Evolutionary conservation across 2,888 invertebrate genomes (phyloP).

Genomic region (Synergus itoensis): DNA sequence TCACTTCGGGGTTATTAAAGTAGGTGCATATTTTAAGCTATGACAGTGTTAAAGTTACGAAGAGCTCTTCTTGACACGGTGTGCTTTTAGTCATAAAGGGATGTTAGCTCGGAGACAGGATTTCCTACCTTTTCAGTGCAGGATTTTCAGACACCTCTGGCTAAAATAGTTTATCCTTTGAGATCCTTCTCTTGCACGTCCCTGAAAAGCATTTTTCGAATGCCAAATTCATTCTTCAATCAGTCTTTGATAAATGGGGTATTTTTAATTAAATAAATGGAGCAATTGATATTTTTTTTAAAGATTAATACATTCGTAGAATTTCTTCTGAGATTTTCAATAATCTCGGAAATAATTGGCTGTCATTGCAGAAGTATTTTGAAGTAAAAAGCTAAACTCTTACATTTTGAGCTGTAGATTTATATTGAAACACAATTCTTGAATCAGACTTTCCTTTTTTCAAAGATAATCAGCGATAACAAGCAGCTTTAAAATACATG

Average conservation of each 20-base stretch:
- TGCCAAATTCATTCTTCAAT: too few relatives aligned
- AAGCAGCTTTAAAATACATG: too few relatives aligned
- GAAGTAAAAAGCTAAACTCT: neutral
- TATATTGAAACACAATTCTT: neutral
- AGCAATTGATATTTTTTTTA: neutral
- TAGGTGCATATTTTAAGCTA: neutral
- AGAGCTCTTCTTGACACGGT: neutral
- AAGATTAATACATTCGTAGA: neutral
- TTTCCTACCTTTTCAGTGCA: slow-evolving; percentile 18
- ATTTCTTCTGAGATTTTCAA: neutral
- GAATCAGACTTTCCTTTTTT: neutral
- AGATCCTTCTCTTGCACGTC: neutral
- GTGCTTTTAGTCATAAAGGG: neutral
- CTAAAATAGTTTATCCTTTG: slow-evolving; percentile 11
- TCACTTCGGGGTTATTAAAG: too few relatives aligned
- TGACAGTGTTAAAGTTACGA: neutral
- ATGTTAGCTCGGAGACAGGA: slow-evolving; percentile 25
- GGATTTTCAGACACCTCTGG: slow-evolving; percentile 17
- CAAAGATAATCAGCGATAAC: neutral
- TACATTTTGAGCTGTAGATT: neutral
- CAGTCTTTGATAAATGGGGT: too few relatives aligned
- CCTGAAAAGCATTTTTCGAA: neutral
- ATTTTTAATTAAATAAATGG: too few relatives aligned
- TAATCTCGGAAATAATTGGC: neutral
- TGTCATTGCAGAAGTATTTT: neutral